These are phyloP conservation scores for Clunio marinus DNA, from an alignment of 2,888 invertebrate species.

Conservation along the genomic window DNA sequence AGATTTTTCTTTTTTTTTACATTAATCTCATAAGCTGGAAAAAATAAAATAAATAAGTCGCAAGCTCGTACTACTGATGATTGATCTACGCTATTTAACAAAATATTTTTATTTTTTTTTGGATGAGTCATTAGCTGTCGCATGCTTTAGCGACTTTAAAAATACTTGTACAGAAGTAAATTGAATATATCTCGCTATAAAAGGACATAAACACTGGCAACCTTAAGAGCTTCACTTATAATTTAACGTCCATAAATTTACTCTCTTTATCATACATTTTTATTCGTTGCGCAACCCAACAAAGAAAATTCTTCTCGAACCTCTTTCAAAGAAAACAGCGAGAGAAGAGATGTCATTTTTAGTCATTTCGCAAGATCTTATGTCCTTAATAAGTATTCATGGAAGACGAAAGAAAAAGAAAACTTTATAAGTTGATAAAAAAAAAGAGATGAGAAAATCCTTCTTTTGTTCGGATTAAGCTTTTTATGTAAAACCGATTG, in stretches of 20 bases:
- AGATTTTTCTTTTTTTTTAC: slow-evolving; percentile 2
- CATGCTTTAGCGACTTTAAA: no score
- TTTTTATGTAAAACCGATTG: slow-evolving; percentile 38
- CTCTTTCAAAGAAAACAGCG: not conserved
- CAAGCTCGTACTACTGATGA: no score
- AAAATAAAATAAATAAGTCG: no score
- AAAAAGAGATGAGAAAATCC: not conserved
- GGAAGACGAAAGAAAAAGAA: not conserved
- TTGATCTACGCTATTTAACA: no score
- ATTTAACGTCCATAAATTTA: no score
- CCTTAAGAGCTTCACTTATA: no score
- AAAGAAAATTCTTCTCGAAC: slow-evolving; percentile 7
- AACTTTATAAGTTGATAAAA: slow-evolving; percentile 12
- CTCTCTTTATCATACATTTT: not conserved
- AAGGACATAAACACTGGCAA: no score
- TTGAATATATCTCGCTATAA: no score
- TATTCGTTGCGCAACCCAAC: slow-evolving; percentile 17
- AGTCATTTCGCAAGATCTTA: not conserved
- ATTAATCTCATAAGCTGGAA: not conserved
- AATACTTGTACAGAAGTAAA: no score
- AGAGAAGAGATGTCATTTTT: not conserved
- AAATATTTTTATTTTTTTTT: no score
- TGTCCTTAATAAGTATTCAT: not conserved
- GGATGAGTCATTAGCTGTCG: no score
- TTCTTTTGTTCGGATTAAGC: slow-evolving; percentile 27